Base-by-base conservation (phyloP, 2,888 invertebrate species). In the Hylaea fasciaria region DNA sequence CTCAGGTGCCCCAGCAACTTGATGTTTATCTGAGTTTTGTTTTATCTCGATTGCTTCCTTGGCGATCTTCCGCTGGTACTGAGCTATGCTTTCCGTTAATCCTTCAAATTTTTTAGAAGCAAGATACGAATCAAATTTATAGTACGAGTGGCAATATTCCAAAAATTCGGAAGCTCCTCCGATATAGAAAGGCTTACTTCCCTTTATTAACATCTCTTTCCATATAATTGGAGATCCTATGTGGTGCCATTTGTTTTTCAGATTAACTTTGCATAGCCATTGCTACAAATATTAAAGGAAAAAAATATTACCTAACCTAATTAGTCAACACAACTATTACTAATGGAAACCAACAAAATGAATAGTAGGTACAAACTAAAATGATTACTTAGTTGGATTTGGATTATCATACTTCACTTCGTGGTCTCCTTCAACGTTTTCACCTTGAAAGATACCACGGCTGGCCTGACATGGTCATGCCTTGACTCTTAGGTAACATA, bases 131-230 rank as follows among this genome's bases (percentile, higher is more conserved):
- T 91, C 88, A 64, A 91, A 85, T 39, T 86, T 68, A 70, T 95
- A 95, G 80, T 94, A 94, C 37, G 94, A 93, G 77, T 93, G 88
- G 68, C 93, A 91, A 69, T 94, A 94, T 76, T 94, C 94, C 83
- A 94, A 91, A 85, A 95, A 95, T 57, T 94, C 93, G 41, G 91
- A 80, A 3, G 92, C 85, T 47, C 93, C 93, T 8, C 95, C 95
- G n/a, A 95, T 92, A 46, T 94, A 93, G 71, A 84, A 85, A 0
- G 93, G 85, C 69, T 92, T 93, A 44, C 93, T 93, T 16, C 93
- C 94, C 70, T 88, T 87, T 75, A 89, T 82, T 52, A 92, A 80
- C 56, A 94, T 76, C 81, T 95, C 94, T 78, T 94, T 94, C 94
- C 94, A 95, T 68, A 95, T 83, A 49, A 95, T 71, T 7, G 94